These are phyloP conservation scores for Apteryx mantelli DNA, from an alignment of 2,113 vertebrate genomes.

Conservation along the genomic window DNA sequence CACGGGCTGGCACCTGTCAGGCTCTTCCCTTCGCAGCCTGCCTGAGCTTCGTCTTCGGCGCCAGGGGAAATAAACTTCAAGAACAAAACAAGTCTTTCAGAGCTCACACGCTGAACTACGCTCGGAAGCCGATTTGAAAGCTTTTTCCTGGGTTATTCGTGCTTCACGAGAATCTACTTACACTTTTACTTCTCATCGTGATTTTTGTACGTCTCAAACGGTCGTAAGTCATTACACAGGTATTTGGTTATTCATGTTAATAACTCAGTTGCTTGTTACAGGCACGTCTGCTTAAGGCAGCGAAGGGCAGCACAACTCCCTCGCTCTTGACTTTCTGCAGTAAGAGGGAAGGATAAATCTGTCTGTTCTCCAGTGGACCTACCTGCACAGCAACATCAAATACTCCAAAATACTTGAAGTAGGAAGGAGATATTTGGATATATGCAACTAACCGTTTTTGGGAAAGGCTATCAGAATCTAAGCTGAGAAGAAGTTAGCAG, in stretches of 20 bases:
- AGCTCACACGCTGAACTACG: neutral
- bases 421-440: neutral
- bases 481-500: neutral
- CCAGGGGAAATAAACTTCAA: neutral
- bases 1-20: conserved; percentile 8
- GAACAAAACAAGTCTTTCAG: neutral
- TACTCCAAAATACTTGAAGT: neutral
- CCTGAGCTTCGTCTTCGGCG: neutral
- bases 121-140: conserved; percentile 6
- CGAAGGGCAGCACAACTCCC: neutral
- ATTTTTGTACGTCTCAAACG: conserved; percentile 33
- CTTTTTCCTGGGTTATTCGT: neutral
- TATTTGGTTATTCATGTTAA: conserved; percentile 16
- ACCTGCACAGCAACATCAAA: neutral
- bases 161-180: neutral
- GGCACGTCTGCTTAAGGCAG: neutral
- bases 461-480: neutral
- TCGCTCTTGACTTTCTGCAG: neutral
- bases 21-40: neutral
- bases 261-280: conserved; percentile 5
- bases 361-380: neutral
- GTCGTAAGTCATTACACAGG: conserved; percentile 43
- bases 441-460: neutral
- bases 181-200: neutral
- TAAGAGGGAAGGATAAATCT: neutral